Base-by-base conservation (phyloP, 1,140 invertebrate species). In the Zaprionus taronus region DNA sequence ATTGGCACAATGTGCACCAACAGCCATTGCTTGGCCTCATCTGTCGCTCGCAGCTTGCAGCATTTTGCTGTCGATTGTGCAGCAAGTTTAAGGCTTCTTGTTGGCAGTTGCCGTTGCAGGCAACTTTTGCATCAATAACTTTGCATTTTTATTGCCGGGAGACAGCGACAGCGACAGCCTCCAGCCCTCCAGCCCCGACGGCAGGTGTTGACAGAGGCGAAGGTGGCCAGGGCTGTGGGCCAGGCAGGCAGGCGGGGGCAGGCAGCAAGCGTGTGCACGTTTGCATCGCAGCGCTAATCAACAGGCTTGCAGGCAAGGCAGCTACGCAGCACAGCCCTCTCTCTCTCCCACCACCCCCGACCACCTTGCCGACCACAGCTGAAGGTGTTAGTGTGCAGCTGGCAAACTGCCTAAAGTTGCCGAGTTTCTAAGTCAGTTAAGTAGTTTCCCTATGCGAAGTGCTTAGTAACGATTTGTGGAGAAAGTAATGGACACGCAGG, bases 81-180 rank as follows among this genome's bases (percentile, higher is more conserved):
- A 49, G 47, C 47, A 49, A 49, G 47, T 51, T 24, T 7, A 51
- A 51, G 20, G 47, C 11, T 22, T n/a, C 34, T 51, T 73, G 24
- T 31, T 14, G 65, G 38, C 58, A 61, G 57, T 14, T 53, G 57
- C 6, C 34, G 47, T 28, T 55, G 71, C 57, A 34, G 55, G 36
- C 66, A 79, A 76, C 66, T 79, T 76, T 74, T 72, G 83, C 82
- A 70, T 83, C 80, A 76, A 86, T 86, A 83, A 87, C 69, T 74
- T 74, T 44, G 44, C 62, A 73, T 66, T 73, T 87, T 86, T 83
- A 81, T 77, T 64, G 61, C 31, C 9, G 9, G 9, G 31, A 61
- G 44, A 17, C 6, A 47, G 41, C 41, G n/a, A 17, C 41, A n/a
- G 38, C 15, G n/a, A n/a, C n/a, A n/a, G n/a, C n/a, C n/a, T n/a